These are phyloP conservation scores for Lithobates sylvaticus DNA, from an alignment of 2,797 vertebrate species.

Conservation along the genomic window DNA sequence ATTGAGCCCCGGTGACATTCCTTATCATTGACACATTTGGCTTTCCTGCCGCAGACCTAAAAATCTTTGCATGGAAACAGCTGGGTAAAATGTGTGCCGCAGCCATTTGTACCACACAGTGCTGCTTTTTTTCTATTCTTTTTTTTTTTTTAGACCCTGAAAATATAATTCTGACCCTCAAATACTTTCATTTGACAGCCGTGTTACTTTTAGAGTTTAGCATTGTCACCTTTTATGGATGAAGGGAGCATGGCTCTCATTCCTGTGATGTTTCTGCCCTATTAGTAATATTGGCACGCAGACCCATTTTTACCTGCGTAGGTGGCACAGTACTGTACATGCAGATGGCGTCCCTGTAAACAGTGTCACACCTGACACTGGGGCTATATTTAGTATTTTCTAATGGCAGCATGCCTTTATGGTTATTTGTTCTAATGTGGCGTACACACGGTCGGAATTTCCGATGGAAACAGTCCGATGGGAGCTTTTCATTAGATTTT, in stretches of 20 bases:
- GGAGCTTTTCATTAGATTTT: no score
- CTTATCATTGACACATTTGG: constrained; percentile 3
- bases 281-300: background rate
- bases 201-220: background rate
- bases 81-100: constrained; percentile 15
- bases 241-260: background rate
- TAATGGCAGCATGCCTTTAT: background rate
- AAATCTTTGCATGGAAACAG: constrained; percentile 30
- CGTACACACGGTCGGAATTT: no score
- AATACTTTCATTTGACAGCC: background rate
- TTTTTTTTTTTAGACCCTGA: background rate
- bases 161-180: background rate
- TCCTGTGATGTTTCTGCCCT: background rate
- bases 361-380: background rate
- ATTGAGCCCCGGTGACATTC: background rate
- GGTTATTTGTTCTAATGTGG: background rate
- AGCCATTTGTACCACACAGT: background rate
- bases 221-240: background rate
- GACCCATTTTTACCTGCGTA: background rate
- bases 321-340: background rate
- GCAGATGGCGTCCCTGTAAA: background rate
- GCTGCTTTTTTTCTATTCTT: background rate
- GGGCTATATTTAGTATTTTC: background rate
- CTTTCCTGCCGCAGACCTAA: constrained; percentile 4
- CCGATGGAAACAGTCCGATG: no score